Evolutionary conservation across 2,113 vertebrate species (phyloP).

Genomic region (Lynx canadensis): DNA sequence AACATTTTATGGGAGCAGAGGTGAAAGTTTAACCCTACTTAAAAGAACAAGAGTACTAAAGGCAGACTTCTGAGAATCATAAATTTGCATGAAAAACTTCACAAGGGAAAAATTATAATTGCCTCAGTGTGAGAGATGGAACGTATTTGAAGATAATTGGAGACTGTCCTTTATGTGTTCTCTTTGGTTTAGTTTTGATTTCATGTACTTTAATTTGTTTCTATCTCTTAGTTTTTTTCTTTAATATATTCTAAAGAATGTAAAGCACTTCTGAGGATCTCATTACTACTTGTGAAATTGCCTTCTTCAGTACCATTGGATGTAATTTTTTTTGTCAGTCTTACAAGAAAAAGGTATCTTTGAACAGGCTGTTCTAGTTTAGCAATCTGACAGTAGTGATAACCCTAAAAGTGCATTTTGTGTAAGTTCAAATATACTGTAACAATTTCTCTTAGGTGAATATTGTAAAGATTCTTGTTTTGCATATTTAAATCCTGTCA

Average conservation of each 20-base stretch:
- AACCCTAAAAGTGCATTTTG: not conserved
- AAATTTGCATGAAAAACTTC: constrained; percentile 21
- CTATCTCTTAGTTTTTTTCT: constrained; percentile 61
- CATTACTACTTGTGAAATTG: constrained; percentile 66
- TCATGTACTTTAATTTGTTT: constrained; percentile 56
- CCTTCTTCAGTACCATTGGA: constrained; percentile 15
- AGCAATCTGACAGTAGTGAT: constrained; percentile 43
- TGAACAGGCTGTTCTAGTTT: not conserved
- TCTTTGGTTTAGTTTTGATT: constrained; percentile 70
- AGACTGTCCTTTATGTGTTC: constrained; percentile 54
- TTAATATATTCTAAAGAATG: constrained; percentile 58
- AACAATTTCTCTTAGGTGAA: not conserved
- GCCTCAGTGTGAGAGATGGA: constrained; percentile 17
- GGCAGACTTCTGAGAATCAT: not conserved
- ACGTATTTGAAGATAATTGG: constrained; percentile 65
- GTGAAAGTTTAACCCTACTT: constrained; percentile 18
- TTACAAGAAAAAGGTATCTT: constrained; percentile 31
- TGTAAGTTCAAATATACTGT: not conserved
- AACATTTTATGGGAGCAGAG: not conserved
- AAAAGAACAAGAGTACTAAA: constrained; percentile 28
- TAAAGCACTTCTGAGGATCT: constrained; percentile 51
- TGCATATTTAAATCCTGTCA: constrained; percentile 29
- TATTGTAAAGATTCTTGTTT: constrained; percentile 23
- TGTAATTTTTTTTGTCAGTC: constrained; percentile 52
- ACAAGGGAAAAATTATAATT: constrained; percentile 53